Percentiles rank a stretch among this genome's conserved stretches.
phyloP scores from a whole-genome alignment of 2,797 vertebrate genomes.

The Botia kubotai region DNA sequence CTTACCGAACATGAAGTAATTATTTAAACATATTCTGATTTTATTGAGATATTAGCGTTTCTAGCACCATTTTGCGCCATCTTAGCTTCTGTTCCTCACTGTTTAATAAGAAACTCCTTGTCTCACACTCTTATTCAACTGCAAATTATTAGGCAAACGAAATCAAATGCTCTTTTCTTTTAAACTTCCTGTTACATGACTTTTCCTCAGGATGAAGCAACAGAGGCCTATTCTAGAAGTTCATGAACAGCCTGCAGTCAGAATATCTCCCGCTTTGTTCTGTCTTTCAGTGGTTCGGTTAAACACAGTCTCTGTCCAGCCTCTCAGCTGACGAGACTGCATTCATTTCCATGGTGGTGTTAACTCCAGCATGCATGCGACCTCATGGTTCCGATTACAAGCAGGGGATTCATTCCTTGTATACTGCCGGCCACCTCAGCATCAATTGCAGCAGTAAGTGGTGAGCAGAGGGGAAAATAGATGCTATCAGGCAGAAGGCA shows the following conservation, averaged over 20 bases:
- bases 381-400: constrained; percentile 71
- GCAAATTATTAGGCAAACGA: constrained; percentile 53
- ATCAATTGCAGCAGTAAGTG: constrained; percentile 73
- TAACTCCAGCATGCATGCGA: constrained; percentile 72
- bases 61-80: neutral
- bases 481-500: constrained; percentile 62
- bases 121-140: constrained; percentile 53
- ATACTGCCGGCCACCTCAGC: constrained; percentile 72
- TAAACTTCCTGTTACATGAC: constrained; percentile 60
- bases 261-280: constrained; percentile 68
- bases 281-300: constrained; percentile 32
- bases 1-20: constrained; percentile 85
- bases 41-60: constrained; percentile 78
- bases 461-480: constrained; percentile 72
- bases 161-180: constrained; percentile 50
- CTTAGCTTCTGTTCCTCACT: neutral
- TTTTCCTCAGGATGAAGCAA: constrained; percentile 62
- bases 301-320: constrained; percentile 71
- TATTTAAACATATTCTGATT: constrained; percentile 85
- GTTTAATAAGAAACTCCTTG: constrained; percentile 46
- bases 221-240: constrained; percentile 75
- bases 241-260: constrained; percentile 75
- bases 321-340: constrained; percentile 72
- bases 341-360: constrained; percentile 75
- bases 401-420: constrained; percentile 74